phyloP scores from a whole-genome alignment of 2,113 vertebrate genomes.

The Phalacrocorax brasilianus region DNA sequence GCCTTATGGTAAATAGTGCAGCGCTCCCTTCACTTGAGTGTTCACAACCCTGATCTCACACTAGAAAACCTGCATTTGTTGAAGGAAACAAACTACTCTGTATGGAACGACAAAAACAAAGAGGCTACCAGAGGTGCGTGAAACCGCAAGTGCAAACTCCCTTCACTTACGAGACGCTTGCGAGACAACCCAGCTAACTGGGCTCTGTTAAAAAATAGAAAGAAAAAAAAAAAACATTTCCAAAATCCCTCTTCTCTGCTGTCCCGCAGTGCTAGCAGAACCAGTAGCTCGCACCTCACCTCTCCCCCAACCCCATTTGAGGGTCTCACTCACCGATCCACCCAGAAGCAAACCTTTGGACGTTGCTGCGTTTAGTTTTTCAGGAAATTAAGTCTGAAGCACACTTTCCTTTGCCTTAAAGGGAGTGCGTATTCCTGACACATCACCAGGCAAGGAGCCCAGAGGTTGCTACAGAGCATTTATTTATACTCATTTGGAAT shows the following conservation, averaged over 20 bases:
- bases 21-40: background rate
- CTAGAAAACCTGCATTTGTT: background rate
- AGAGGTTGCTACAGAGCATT: slow-evolving; percentile 68
- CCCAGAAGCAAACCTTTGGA: slow-evolving; percentile 14
- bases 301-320: background rate
- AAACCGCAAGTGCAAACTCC: background rate
- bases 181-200: background rate
- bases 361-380: background rate
- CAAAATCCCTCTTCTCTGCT: background rate
- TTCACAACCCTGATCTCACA: background rate
- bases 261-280: background rate
- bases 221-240: background rate
- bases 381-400: slow-evolving; percentile 68
- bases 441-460: slow-evolving; percentile 73
- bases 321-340: slow-evolving; percentile 62
- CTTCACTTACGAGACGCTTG: background rate
- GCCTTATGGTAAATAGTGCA: background rate
- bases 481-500: slow-evolving; percentile 87
- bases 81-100: background rate
- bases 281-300: background rate
- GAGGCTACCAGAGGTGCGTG: background rate
- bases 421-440: slow-evolving; percentile 61
- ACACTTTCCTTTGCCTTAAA: slow-evolving; percentile 64
- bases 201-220: background rate
- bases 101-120: background rate